Evolutionary conservation across 2,797 vertebrate genomes (phyloP).

Genomic region (Oreochromis grahami): DNA sequence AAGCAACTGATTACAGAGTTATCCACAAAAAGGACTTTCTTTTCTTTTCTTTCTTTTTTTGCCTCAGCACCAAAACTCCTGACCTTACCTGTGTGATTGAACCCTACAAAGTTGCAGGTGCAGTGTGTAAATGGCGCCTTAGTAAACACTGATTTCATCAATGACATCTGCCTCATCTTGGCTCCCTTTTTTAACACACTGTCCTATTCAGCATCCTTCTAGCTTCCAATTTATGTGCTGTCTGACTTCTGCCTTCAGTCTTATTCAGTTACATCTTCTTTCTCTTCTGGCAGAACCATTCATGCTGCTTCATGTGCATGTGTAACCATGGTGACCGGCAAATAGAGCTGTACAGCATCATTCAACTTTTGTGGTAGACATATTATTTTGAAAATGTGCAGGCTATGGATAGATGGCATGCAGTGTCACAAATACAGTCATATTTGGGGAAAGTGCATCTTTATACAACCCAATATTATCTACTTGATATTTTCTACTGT

Average conservation of each 20-base stretch:
- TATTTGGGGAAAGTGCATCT: neutral
- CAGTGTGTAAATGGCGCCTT: neutral
- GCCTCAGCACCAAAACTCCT: neutral
- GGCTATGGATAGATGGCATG: neutral
- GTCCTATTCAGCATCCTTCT: neutral
- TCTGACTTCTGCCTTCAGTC: constrained; percentile 21
- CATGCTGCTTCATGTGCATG: neutral
- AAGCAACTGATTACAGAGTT: neutral
- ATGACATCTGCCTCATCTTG: neutral
- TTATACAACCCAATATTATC: neutral
- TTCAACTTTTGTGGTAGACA: neutral
- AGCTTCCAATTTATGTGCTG: neutral
- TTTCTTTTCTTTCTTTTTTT: neutral
- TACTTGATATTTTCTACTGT: neutral
- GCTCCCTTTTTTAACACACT: neutral
- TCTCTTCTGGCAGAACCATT: constrained; percentile 8
- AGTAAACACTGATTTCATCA: neutral
- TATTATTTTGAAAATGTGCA: constrained; percentile 3
- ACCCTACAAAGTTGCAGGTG: neutral
- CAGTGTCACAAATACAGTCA: neutral
- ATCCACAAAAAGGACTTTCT: neutral
- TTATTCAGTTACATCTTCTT: neutral
- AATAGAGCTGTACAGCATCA: constrained; percentile 1
- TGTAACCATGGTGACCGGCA: constrained; percentile 41
- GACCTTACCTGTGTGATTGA: neutral